Percentiles rank a stretch among this genome's conserved stretches.
phyloP scores from a whole-genome alignment of 2,797 vertebrate genomes.

The Anolis apletophallus region DNA sequence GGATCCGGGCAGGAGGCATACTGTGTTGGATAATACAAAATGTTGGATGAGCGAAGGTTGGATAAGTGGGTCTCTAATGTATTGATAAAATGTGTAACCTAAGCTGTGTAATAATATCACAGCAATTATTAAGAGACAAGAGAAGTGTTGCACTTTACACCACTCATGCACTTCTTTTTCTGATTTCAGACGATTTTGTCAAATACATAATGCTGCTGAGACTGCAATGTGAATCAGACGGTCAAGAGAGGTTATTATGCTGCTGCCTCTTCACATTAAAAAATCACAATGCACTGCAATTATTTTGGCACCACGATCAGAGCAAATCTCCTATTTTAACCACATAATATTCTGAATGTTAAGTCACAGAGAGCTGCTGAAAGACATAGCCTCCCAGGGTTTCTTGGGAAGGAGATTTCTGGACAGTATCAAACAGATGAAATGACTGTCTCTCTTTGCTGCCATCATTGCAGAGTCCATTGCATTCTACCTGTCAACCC shows the following conservation, averaged over 20 bases:
- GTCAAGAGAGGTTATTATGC: not conserved
- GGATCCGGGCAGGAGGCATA: no score
- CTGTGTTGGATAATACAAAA: no score
- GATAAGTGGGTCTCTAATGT: no score
- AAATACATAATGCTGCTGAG: not conserved
- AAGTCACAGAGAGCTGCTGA: not conserved
- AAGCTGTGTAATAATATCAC: not conserved
- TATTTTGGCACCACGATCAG: not conserved
- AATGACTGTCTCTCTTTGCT: not conserved
- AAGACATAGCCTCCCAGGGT: not conserved
- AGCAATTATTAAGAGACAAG: not conserved
- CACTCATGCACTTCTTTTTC: not conserved
- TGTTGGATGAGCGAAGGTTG: no score
- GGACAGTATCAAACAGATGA: not conserved
- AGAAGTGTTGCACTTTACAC: not conserved
- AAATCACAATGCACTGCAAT: no score
- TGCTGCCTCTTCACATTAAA: not conserved
- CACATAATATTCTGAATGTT: not conserved
- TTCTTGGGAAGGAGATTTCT: not conserved
- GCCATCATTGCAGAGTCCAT: not conserved
- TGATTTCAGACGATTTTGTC: not conserved
- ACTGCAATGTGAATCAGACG: not conserved
- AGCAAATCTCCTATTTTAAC: not conserved
- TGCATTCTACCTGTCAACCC: not conserved
- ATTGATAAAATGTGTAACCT: not conserved